A percentile compares a stretch with the other conserved stretches of the same genome.
These are phyloP conservation scores for Leptopilina clavipes DNA, from an alignment of 1,140 invertebrate genomes.

Conservation along the genomic window DNA sequence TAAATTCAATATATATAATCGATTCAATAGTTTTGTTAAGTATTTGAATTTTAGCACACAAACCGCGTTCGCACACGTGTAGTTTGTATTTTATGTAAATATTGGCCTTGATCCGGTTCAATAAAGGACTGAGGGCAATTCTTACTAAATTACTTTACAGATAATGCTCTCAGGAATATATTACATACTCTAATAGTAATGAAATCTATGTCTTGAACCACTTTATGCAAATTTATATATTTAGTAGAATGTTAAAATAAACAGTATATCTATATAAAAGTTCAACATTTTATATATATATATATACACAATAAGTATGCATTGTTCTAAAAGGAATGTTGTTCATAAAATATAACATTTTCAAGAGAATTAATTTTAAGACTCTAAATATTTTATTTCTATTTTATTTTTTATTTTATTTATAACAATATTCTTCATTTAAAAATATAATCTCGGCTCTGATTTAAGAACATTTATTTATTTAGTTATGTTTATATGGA, in stretches of 20 bases:
- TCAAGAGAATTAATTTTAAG: too few species aligned
- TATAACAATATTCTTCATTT: too few species aligned
- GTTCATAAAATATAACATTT: too few species aligned
- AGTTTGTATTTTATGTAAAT: neutral
- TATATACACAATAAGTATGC: too few species aligned
- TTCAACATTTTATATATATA: too few species aligned
- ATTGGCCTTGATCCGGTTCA: conserved; percentile 21
- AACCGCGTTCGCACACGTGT: conserved; percentile 10
- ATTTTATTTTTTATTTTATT: too few species aligned
- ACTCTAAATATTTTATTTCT: too few species aligned
- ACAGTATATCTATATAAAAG: neutral
- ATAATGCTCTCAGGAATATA: conserved; percentile 15
- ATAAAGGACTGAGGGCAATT: neutral
- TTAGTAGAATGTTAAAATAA: neutral
- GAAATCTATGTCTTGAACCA: conserved; percentile 9
- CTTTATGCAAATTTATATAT: neutral
- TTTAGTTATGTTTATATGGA: too few species aligned
- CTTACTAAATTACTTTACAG: conserved; percentile 14
- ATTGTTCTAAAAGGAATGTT: too few species aligned
- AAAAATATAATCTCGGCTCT: too few species aligned
- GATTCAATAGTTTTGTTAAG: neutral
- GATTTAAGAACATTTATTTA: too few species aligned
- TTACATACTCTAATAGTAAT: neutral
- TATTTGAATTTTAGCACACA: neutral
- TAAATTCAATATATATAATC: neutral